A percentile compares a stretch with the other conserved stretches of the same genome.
Evolutionary conservation across 2,113 vertebrate genomes (phyloP).

Genomic region (Corythoichthys haematopterus): DNA sequence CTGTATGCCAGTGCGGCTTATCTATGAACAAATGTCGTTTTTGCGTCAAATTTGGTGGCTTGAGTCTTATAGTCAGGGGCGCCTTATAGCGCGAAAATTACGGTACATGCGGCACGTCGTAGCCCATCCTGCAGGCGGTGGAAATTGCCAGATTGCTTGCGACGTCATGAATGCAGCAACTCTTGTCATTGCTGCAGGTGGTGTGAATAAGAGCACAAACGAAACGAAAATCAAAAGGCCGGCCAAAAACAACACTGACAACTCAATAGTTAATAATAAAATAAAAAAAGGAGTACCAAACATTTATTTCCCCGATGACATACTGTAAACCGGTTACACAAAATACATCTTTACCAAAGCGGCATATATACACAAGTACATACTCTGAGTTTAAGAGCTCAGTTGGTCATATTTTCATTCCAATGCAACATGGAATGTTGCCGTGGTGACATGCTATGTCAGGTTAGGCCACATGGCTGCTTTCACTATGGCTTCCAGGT

Average conservation of each 20-base stretch:
- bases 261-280: background rate
- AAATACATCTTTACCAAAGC: conserved; percentile 44
- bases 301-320: conserved; percentile 44
- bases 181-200: no score
- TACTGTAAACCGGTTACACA: conserved; percentile 56
- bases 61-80: no score
- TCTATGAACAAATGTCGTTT: no score
- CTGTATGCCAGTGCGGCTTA: no score
- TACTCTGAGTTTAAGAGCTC: conserved; percentile 16
- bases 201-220: no score
- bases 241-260: background rate
- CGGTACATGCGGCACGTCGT: no score
- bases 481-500: conserved; percentile 44
- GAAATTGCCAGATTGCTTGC: no score
- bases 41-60: no score
- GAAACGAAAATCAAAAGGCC: no score
- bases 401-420: conserved; percentile 25
- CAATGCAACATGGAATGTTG: background rate
- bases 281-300: conserved; percentile 47
- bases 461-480: conserved; percentile 14
- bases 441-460: conserved; percentile 7
- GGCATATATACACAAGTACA: conserved; percentile 26
- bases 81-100: no score
- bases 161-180: no score
- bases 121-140: no score